Percentiles rank a stretch among this genome's conserved stretches.
These are phyloP conservation scores for Oreocharis arfaki DNA, from an alignment of 2,113 vertebrate species.

Conservation along the genomic window DNA sequence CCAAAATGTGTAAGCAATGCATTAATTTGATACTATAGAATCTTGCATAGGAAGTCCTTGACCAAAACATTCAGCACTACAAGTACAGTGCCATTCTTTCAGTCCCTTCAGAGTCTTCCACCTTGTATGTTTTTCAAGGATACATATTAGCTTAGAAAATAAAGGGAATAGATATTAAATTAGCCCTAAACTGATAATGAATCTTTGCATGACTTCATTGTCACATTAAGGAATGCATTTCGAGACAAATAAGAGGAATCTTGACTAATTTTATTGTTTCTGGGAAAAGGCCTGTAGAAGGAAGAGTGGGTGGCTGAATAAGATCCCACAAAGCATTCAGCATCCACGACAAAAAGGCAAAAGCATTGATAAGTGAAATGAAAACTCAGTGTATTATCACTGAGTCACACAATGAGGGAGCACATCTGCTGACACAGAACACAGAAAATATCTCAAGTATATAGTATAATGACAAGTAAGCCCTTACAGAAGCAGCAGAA, in stretches of 20 bases:
- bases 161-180: background rate
- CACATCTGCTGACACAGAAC: background rate
- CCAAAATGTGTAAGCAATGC: conserved; percentile 13
- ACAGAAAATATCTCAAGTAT: background rate
- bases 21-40: background rate
- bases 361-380: background rate
- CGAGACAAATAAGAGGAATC: background rate
- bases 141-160: background rate
- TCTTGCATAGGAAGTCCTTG: background rate
- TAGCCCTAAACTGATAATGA: background rate
- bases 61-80: background rate
- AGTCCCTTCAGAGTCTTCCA: background rate
- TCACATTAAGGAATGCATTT: background rate
- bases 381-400: background rate
- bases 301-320: conserved; percentile 31
- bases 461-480: background rate
- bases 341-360: background rate
- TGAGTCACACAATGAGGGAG: background rate
- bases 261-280: conserved; percentile 22
- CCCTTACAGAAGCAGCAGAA: background rate
- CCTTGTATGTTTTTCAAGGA: background rate
- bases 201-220: background rate
- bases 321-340: background rate
- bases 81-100: background rate
- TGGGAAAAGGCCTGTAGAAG: background rate